Evolutionary conservation across 2,888 invertebrate species (phyloP), one percentile per base, ranked within the genome.

Genomic region (Hyles lineata): DNA sequence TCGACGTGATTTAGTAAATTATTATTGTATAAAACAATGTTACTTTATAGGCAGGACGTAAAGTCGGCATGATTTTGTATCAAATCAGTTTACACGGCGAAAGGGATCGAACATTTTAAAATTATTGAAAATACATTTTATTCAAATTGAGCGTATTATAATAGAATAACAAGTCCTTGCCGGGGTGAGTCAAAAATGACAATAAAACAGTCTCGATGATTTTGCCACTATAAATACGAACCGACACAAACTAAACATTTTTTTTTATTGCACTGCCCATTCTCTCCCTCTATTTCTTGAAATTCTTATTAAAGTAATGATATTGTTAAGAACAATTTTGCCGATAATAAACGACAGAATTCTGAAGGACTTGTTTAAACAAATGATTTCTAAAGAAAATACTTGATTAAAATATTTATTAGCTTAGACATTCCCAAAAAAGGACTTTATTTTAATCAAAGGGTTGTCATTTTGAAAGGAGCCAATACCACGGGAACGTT

Each of bases 121-220:
- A 25, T 11, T 17, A 60, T 29, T 25, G 23, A 25, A 29, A 60
- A 3, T 17, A 6, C 3, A 29, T 60, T 11, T 25, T n/a, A n/a
- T n/a, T 6, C n/a, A 55, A 55, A 55, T 55, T 55, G 55, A 55
- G 55, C 55, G 55, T 55, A 55, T n/a, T 55, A n/a, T 55, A 43
- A n/a, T 11, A 43, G 19, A 6, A 6, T 55, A 55, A n/a, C 55
- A 55, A 55, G 55, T 55, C 52, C 52, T 55, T 55, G 55, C 55
- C 55, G 55, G 60, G 25, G 60, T 60, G 60, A 25, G 60, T 60
- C 60, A 60, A 23, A 60, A 23, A 60, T 60, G 23, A 60, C 60
- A 15, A 60, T 60, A 25, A n/a, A 55, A 55, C 55, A 55, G 55
- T 55, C n/a, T 55, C 55, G n/a, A 55, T 55, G 2, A 43, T n/a